phyloP scores from a whole-genome alignment of 1,140 invertebrate species.

The Steinernema feltiae region DNA sequence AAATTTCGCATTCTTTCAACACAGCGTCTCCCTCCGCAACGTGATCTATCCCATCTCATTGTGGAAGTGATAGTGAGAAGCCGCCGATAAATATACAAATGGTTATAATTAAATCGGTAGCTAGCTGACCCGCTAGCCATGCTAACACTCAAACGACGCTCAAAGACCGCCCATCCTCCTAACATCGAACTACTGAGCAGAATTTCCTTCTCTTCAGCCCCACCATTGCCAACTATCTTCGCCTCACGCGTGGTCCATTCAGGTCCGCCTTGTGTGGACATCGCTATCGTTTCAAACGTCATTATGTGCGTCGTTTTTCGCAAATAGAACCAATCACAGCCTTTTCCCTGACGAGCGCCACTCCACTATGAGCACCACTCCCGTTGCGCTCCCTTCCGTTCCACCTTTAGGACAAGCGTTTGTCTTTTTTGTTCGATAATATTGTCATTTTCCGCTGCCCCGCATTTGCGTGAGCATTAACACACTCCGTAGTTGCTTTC shows the following conservation, averaged over 20 bases:
- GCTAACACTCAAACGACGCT: neutral
- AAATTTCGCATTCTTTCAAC: too few species aligned
- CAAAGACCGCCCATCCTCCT: neutral
- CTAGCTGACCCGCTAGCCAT: neutral
- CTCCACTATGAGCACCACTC: neutral
- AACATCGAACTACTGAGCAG: neutral
- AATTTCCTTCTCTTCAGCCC: neutral
- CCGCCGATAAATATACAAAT: neutral
- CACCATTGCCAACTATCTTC: neutral
- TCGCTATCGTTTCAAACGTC: neutral
- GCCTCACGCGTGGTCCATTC: neutral
- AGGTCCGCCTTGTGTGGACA: neutral
- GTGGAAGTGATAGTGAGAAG: neutral
- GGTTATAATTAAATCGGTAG: neutral
- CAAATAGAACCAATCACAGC: neutral
- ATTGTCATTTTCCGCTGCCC: neutral
- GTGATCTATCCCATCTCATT: neutral
- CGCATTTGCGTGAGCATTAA: neutral
- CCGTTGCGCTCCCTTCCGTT: neutral
- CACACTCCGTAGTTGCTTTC: neutral
- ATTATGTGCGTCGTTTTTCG: neutral
- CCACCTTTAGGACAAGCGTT: neutral
- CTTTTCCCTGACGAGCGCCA: too few species aligned
- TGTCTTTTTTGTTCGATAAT: neutral
- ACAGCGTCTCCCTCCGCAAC: too few species aligned